Base-by-base conservation (phyloP, 2,113 vertebrate genomes). In the Cygnus buccinator region DNA sequence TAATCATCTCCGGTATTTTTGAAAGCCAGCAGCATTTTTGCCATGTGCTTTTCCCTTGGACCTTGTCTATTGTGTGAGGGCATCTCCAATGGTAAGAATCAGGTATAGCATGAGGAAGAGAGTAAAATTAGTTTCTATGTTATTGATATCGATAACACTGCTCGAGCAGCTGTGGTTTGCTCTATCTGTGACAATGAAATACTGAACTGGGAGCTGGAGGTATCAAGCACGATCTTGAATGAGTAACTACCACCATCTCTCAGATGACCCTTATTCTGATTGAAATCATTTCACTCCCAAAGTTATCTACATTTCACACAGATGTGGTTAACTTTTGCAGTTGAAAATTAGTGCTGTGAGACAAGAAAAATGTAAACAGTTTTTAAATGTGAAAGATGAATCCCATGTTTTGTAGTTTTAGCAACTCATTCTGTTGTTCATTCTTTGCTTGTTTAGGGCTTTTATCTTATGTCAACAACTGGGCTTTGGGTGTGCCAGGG, bases 261-360 rank as follows among this genome's bases (percentile, higher is more conserved):
- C 9, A 20, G 23, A 86, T 90, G 83, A 92, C 61, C 90, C 70
- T 48, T 61, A 1, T 72, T 92, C 88, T 81, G 95, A 93, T 74
- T 20, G 48, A 74, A 90, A 95, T 90, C 71, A 12, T 55, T 85
- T 48, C 19, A 10, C 74, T 73, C 76, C 83, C 57, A 20, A 26
- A 76, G 58, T 96, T 94, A 89, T 86, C 95, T 89, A 0, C 66
- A 2, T 58, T 78, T 93, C 92, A 54, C 77, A 82, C 39, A 96
- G 90, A 87, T 50, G 88, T 46, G 85, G 86, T 83, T 87, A 26
- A 43, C 35, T 75, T 12, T 8, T 79, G 84, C 92, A 75, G 80
- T 9, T 82, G 44, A 68, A 78, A 92, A 81, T 82, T 4, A 25
- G 59, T 67, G 87, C 72, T n/a, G 13, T 5, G 72, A 90, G 74